phyloP scores from a whole-genome alignment of 2,888 invertebrate species.

The Panopea generosa region DNA sequence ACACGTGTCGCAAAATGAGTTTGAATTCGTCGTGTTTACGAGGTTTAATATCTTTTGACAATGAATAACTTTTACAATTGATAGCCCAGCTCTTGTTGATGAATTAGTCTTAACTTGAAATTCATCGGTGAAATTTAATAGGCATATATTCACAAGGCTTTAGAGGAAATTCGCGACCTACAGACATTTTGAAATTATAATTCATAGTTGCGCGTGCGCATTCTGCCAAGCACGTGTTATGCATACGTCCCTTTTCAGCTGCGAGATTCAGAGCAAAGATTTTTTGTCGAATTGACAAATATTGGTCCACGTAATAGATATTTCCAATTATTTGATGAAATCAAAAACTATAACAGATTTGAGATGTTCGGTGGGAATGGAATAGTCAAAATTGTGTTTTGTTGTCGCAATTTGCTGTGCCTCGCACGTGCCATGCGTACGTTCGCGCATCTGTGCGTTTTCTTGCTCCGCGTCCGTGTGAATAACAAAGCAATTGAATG shows the following conservation, averaged over 20 bases:
- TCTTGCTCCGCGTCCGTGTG: slow-evolving; percentile 5
- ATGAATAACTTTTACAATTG: slow-evolving; percentile 62
- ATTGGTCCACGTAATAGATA: slow-evolving; percentile 42
- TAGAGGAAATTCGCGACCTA: slow-evolving; percentile 31
- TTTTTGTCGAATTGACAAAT: slow-evolving; percentile 32
- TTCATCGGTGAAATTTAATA: slow-evolving; percentile 68
- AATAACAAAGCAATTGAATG: slow-evolving; percentile 35
- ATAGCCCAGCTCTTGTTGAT: slow-evolving; percentile 48
- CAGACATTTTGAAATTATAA: slow-evolving; percentile 58
- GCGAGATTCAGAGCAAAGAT: slow-evolving; percentile 32
- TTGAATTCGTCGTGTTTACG: slow-evolving; percentile 64
- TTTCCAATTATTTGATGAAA: slow-evolving; percentile 12
- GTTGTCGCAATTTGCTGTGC: slow-evolving; percentile 44
- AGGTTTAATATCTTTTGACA: slow-evolving; percentile 65
- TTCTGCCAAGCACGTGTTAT: slow-evolving; percentile 41
- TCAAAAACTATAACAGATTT: slow-evolving; percentile 27
- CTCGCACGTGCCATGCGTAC: slow-evolving; percentile 43
- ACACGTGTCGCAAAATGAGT: slow-evolving; percentile 61
- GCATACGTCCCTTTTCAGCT: slow-evolving; percentile 50
- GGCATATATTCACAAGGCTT: slow-evolving; percentile 47
- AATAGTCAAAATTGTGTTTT: slow-evolving; percentile 53
- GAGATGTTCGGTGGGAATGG: slow-evolving; percentile 31
- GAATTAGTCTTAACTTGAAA: slow-evolving; percentile 61
- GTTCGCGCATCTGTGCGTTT: slow-evolving; percentile 52
- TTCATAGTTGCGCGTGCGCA: slow-evolving; percentile 51